A percentile compares a stretch with the other conserved stretches of the same genome.
phyloP scores from a whole-genome alignment of 2,113 vertebrate species.

The Pituophis catenifer region DNA sequence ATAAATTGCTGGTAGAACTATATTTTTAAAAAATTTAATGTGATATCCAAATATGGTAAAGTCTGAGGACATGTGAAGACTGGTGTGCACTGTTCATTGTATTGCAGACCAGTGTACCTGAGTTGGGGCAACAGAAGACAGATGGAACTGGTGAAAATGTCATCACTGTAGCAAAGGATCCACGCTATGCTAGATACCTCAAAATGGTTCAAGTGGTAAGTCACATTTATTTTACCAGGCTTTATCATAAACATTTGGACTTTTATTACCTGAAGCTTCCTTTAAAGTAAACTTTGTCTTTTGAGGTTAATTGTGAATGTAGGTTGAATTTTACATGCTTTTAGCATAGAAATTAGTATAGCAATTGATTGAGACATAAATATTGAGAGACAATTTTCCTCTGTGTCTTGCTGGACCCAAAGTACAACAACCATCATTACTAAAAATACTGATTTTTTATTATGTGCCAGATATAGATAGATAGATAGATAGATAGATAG shows the following conservation, averaged over 20 bases:
- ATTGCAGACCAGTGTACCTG: conserved; percentile 64
- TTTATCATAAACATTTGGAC: conserved; percentile 25
- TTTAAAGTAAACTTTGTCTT: neutral
- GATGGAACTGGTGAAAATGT: conserved; percentile 73
- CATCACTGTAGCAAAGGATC: conserved; percentile 91
- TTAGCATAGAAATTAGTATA: neutral
- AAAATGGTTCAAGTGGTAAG: conserved; percentile 99
- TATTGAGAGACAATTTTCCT: neutral
- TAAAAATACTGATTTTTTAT: neutral
- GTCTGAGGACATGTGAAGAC: conserved; percentile 38
- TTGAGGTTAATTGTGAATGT: neutral
- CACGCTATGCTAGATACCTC: conserved; percentile 91
- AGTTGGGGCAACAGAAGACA: conserved; percentile 63
- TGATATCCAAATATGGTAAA: neutral
- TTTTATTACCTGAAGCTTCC: neutral
- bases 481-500: too few species aligned
- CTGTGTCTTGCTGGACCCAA: neutral
- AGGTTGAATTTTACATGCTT: neutral
- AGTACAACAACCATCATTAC: neutral
- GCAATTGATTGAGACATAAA: neutral
- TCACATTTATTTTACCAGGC: conserved; percentile 38
- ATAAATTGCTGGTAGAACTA: neutral
- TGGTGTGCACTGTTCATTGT: conserved; percentile 42
- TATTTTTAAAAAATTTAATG: neutral
- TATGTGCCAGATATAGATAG: neutral